phyloP scores from a whole-genome alignment of 1,140 invertebrate species.

The Macrobrachium rosenbergii region DNA sequence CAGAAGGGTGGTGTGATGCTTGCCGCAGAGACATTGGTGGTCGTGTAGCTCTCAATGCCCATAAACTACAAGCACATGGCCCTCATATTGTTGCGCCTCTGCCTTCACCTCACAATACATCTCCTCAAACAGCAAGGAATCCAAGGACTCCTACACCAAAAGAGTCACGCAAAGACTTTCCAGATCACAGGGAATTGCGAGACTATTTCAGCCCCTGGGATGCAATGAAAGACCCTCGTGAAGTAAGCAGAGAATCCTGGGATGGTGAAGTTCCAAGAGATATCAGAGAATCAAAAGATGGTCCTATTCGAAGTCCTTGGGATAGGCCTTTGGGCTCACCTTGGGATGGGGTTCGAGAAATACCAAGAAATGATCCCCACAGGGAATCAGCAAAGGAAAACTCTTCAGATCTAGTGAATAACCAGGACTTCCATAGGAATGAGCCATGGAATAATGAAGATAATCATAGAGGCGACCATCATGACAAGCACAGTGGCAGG shows the following conservation, averaged over 20 bases:
- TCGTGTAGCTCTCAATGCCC: conserved; percentile 58
- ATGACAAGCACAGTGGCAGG: conserved; percentile 13
- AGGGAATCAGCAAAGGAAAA: conserved; percentile 31
- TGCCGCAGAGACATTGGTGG: conserved; percentile 64
- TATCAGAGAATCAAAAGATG: conserved; percentile 23
- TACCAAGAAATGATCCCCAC: background rate
- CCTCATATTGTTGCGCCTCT: conserved; percentile 62
- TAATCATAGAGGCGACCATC: conserved; percentile 4
- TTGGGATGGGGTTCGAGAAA: conserved; percentile 33
- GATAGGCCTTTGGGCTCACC: conserved; percentile 52
- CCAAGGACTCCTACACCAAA: conserved; percentile 52
- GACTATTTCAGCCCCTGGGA: conserved; percentile 65
- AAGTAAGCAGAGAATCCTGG: conserved; percentile 30
- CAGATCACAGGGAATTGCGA: conserved; percentile 40
- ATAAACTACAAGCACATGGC: conserved; percentile 66
- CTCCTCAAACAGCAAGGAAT: conserved; percentile 33
- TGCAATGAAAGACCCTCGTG: conserved; percentile 36
- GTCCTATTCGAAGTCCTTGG: conserved; percentile 42
- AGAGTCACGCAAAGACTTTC: conserved; percentile 40
- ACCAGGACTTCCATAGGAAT: background rate
- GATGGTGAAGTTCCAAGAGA: conserved; percentile 20
- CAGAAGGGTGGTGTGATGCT: conserved; percentile 64
- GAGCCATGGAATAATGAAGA: conserved; percentile 33
- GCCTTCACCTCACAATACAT: conserved; percentile 51
- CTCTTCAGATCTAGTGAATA: background rate